Percentiles rank a stretch among this genome's conserved stretches.
Evolutionary conservation across 2,797 vertebrate species (phyloP).

Genomic region (Holocentrus rufus): DNA sequence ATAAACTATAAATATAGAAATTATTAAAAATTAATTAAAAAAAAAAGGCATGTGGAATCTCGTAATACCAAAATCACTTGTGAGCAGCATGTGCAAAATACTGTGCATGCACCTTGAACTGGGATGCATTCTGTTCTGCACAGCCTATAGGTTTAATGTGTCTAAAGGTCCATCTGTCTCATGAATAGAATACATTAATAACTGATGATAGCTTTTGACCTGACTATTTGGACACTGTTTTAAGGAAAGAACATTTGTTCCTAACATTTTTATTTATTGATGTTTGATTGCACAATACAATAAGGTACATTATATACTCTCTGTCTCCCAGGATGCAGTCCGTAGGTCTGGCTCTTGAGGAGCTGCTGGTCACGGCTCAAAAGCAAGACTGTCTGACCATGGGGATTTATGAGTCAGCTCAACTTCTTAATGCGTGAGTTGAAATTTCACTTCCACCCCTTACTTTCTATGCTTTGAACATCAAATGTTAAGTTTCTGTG

Average conservation of each 20-base stretch:
- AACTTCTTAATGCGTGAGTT: conserved; percentile 90
- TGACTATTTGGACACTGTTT: background rate
- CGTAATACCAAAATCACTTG: no score
- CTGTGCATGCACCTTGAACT: conserved; percentile 27
- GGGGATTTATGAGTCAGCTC: conserved; percentile 91
- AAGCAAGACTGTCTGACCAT: conserved; percentile 86
- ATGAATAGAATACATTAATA: no score
- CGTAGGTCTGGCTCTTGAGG: conserved; percentile 86
- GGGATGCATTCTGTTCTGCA: background rate
- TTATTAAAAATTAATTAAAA: no score
- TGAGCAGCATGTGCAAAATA: no score
- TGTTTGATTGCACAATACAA: conserved; percentile 2
- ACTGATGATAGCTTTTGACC: background rate
- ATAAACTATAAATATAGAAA: no score
- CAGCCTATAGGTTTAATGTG: background rate
- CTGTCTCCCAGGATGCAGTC: conserved; percentile 85
- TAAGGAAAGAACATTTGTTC: no score
- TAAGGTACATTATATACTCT: conserved; percentile 1
- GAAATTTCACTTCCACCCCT: background rate
- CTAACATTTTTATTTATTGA: background rate
- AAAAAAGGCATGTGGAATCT: no score
- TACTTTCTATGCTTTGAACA: no score
- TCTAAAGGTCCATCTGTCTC: no score
- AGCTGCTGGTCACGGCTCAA: conserved; percentile 88
- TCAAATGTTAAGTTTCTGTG: background rate